Evolutionary conservation across 2,888 invertebrate genomes (phyloP), one percentile per base, ranked within the genome.

Genomic region (Lypha dubia): DNA sequence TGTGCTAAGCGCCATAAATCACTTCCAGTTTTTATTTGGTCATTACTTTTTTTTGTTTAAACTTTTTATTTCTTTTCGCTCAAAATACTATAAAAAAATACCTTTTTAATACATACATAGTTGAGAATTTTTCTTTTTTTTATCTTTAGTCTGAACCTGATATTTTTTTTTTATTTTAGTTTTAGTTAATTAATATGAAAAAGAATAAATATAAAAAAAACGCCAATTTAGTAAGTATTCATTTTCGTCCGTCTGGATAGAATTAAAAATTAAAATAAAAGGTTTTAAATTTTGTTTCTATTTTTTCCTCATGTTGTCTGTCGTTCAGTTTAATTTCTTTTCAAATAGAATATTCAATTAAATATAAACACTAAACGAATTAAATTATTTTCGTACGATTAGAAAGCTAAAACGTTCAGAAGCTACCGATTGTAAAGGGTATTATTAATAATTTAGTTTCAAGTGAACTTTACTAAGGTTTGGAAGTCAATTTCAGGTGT

Each of bases 1-100:
- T 56, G 86, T 83, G 67, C 76, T 67, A 63, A 81, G 83, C 84
- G 70, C 84, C 83, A 79, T 76, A 73, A 71, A 62, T 71, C 56
- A 28, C 71, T 49, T 32, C 35, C 7, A 32, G 24, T 49, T 81
- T 56, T 73, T 46, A n/a, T n/a, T 56, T 35, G 32, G 24, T 20
- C 38, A 22, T 67, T 46, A 75, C 62, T 11, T 58, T 73, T 56
- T 35, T 62, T 51, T 63, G 53, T 15, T 5, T n/a, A 20, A 11
- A 11, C 6, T 62, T 76, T 49, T 56, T 28, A 11, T 63, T 62
- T 62, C n/a, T 68, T 74, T 70, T 70, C 6, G n/a, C 15, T 73
- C 15, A 35, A 58, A 56, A 71, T 44, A n/a, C n/a, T n/a, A n/a
- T n/a, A n/a, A n/a, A 53, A 35, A 44, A 79, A 71, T 79, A 63